These are phyloP conservation scores for Lysandra coridon DNA, from an alignment of 2,888 invertebrate species.

Conservation along the genomic window DNA sequence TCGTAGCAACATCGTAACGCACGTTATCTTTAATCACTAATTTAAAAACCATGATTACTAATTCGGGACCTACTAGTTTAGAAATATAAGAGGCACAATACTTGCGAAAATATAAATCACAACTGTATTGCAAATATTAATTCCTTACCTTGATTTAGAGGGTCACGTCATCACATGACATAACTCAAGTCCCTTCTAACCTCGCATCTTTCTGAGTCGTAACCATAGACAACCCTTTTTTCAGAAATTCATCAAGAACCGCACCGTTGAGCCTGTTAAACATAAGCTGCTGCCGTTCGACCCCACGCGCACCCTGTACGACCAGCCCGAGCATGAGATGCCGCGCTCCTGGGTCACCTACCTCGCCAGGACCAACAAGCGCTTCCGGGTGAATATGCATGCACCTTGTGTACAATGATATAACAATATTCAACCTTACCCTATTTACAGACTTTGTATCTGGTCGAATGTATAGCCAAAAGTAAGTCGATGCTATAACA, in stretches of 20 bases:
- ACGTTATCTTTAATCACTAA: no score
- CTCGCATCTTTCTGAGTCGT: no score
- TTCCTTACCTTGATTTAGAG: no score
- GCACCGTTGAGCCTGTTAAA: constrained; percentile 51
- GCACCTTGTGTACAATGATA: neutral
- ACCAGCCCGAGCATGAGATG: constrained; percentile 67
- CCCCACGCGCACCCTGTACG: constrained; percentile 59
- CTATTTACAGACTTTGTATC: neutral
- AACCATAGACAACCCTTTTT: constrained; percentile 35
- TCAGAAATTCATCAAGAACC: constrained; percentile 57
- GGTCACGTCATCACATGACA: no score
- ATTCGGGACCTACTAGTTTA: no score
- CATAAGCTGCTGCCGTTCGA: constrained; percentile 62
- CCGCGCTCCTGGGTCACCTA: constrained; percentile 61
- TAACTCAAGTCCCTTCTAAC: no score
- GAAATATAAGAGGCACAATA: no score
- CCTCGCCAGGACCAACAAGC: constrained; percentile 43
- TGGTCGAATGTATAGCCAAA: neutral
- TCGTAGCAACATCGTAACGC: no score
- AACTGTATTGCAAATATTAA: no score
- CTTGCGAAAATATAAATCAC: no score
- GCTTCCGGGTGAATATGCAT: constrained; percentile 37
- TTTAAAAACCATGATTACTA: no score
- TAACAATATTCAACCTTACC: neutral
- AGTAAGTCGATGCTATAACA: neutral